These are phyloP conservation scores for Poicephalus meyeri DNA, from an alignment of 2,113 vertebrate species.

Conservation along the genomic window DNA sequence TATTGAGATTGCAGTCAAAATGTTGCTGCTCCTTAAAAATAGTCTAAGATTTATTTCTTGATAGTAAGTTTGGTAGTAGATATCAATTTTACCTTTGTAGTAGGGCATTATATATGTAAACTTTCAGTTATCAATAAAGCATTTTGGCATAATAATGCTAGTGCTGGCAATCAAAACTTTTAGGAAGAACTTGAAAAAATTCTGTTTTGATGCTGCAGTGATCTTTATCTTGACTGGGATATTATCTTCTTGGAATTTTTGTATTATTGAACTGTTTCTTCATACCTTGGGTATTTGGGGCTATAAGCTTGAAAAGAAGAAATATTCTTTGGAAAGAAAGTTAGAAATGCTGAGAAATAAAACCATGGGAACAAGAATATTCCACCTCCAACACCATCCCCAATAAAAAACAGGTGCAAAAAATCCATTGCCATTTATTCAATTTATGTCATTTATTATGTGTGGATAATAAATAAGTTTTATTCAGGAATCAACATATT, in stretches of 20 bases:
- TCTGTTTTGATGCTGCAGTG: not conserved
- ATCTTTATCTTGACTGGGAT: not conserved
- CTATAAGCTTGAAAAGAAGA: not conserved
- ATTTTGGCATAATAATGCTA: not conserved
- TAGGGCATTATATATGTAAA: not conserved
- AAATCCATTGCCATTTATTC: not conserved
- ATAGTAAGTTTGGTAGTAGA: not conserved
- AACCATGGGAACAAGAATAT: not conserved
- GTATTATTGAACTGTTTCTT: not conserved
- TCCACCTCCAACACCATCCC: not conserved
- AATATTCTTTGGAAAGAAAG: not conserved
- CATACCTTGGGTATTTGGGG: not conserved
- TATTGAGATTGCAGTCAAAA: not conserved
- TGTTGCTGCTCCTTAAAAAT: not conserved
- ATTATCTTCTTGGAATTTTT: not conserved
- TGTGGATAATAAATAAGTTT: not conserved
- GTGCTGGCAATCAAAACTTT: not conserved
- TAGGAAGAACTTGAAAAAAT: not conserved
- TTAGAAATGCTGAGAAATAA: not conserved
- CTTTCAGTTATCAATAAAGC: not conserved
- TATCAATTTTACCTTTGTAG: not conserved
- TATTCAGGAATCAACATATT: not conserved
- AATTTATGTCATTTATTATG: not conserved
- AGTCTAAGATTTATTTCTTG: not conserved
- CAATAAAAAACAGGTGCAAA: not conserved